Base-by-base conservation (phyloP, 2,888 invertebrate species). In the Nipponacmea schrenckii region DNA sequence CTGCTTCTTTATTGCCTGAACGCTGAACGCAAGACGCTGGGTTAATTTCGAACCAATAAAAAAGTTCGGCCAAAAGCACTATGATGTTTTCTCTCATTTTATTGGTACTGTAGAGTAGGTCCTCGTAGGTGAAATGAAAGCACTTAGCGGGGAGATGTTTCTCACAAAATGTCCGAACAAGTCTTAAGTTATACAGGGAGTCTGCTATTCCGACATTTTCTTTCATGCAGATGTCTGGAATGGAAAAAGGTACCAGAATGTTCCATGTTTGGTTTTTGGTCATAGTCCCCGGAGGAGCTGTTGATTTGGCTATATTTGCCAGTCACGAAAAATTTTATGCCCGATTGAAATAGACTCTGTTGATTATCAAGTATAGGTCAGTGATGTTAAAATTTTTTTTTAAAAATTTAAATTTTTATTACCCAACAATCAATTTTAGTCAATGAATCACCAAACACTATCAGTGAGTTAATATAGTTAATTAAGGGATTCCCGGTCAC, bases 71-170 rank as follows among this genome's bases (percentile, higher is more conserved):
- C 81, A 97, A 91, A 91, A 97, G 94, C 72, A 95, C 95, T 83
- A 96, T 92, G 88, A 97, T 91, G 90, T 97, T 97, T 87, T 94
- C 94, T 74, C 94, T 95, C 79, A 96, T 94, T 85, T 95, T 94
- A 94, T 95, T 95, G 89, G 95, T 92, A 93, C 96, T 94, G 87
- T 96, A 97, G 56, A 96, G 94, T 80, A 97, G 93, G 89, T 98
- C 97, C 89, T 97, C 97, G n/a, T 96, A 95, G 90, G 94, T 93
- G 92, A 97, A 94, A 90, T 96, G 96, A 91, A 96, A 96, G 88
- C 95, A 94, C 85, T 94, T 93, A 88, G 94, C 93, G 84, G 96
- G 96, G 89, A 97, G 92, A 89, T 94, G 93, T 85, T 93, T 92
- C 84, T 92, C 91, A 88, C 96, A 96, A 91, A 97, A 97, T 87